Evolutionary conservation across 2,888 invertebrate species (phyloP).

Genomic region (Platycheirus rosarum): DNA sequence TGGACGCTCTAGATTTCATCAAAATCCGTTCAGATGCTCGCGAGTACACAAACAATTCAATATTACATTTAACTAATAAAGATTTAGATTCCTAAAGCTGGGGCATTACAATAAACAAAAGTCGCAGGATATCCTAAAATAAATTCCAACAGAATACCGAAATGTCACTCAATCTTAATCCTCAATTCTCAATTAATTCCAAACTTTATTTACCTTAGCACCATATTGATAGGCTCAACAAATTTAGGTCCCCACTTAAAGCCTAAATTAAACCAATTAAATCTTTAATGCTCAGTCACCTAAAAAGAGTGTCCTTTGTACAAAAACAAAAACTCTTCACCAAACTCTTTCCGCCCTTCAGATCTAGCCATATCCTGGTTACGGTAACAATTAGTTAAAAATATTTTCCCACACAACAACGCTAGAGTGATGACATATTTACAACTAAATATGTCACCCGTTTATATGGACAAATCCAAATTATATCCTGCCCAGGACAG

Average conservation of each 20-base stretch:
- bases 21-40: no score
- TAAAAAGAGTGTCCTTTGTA: conserved; percentile 1
- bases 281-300: conserved; percentile 13
- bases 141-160: no score
- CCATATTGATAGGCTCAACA: neutral
- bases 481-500: conserved; percentile 23
- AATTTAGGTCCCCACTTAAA: neutral
- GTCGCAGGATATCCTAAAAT: no score
- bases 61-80: no score
- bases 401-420: conserved; percentile 21
- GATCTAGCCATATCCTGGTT: conserved; percentile 1
- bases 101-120: no score
- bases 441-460: conserved; percentile 59
- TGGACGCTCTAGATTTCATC: no score
- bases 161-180: no score
- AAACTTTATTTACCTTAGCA: no score
- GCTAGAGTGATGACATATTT: conserved; percentile 57
- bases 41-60: no score
- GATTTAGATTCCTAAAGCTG: no score
- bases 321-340: neutral
- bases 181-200: neutral
- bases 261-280: conserved; percentile 21
- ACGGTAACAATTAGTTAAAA: conserved; percentile 48
- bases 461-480: conserved; percentile 19
- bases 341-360: neutral